These are phyloP conservation scores for Heteronetta atricapilla DNA, from an alignment of 2,113 vertebrate species.

Conservation along the genomic window DNA sequence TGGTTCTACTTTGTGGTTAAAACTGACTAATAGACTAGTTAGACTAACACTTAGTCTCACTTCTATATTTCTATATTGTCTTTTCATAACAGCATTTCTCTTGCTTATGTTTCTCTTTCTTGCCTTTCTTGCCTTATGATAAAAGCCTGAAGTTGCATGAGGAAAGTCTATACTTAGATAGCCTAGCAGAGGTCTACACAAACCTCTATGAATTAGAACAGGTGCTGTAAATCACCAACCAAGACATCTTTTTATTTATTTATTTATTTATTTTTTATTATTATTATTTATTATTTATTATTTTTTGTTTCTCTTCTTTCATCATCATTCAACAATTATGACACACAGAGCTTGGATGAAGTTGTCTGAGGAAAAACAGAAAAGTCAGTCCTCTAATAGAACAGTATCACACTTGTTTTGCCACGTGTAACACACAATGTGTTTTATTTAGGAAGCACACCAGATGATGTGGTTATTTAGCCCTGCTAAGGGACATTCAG, in stretches of 20 bases:
- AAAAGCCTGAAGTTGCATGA: conserved; percentile 18
- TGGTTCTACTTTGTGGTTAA: not conserved
- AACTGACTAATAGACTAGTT: no score
- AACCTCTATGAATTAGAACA: not conserved
- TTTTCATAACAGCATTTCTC: not conserved
- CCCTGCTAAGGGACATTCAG: not conserved
- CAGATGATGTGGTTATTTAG: not conserved
- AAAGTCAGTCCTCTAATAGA: not conserved
- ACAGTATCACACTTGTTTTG: not conserved
- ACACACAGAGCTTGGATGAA: not conserved
- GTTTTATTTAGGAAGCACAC: not conserved
- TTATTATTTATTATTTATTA: no score
- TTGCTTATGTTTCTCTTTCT: not conserved
- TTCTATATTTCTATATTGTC: rapidly evolving
- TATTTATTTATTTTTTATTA: not conserved
- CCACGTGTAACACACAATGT: not conserved
- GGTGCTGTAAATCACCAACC: not conserved
- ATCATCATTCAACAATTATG: not conserved
- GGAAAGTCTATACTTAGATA: conserved; percentile 46
- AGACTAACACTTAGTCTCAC: not conserved
- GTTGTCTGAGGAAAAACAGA: not conserved
- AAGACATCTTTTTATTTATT: not conserved
- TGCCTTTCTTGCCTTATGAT: not conserved
- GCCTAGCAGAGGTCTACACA: not conserved
- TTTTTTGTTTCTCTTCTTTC: not conserved